These are phyloP conservation scores for Tenthredo livida DNA, from an alignment of 2,888 invertebrate genomes.

Conservation along the genomic window DNA sequence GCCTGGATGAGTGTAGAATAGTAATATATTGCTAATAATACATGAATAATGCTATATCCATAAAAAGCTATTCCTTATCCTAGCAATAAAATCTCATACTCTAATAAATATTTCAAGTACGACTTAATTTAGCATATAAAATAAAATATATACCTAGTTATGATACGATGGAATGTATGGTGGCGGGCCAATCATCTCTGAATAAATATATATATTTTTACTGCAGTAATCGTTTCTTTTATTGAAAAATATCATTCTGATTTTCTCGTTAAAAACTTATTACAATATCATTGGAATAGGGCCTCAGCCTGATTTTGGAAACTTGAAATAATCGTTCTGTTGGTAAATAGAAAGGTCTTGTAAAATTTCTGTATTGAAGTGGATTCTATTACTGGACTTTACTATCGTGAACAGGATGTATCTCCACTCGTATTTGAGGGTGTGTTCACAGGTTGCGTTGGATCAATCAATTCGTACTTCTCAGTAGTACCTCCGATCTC, in stretches of 20 bases:
- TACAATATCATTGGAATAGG: not conserved
- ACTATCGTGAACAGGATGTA: not conserved
- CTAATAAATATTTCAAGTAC: not conserved
- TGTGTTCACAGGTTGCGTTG: slow-evolving; percentile 58
- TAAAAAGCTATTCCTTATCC: not conserved
- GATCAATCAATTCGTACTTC: slow-evolving; percentile 79
- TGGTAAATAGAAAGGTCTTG: not conserved
- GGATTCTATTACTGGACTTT: not conserved
- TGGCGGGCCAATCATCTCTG: slow-evolving; percentile 43
- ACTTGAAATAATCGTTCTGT: not conserved
- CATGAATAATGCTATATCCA: slow-evolving; percentile 8
- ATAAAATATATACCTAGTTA: slow-evolving; percentile 17
- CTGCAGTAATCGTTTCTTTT: slow-evolving; percentile 32
- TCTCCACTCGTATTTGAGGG: not conserved
- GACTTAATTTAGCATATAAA: slow-evolving; percentile 3
- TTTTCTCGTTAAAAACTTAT: not conserved
- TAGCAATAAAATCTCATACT: slow-evolving; percentile 7
- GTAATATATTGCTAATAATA: slow-evolving; percentile 29
- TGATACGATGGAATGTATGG: slow-evolving; percentile 45
- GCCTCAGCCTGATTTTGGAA: slow-evolving; percentile 2
- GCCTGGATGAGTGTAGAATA: slow-evolving; percentile 29
- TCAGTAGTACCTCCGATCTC: slow-evolving; percentile 78
- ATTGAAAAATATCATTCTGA: slow-evolving; percentile 26
- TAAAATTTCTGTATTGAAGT: not conserved
- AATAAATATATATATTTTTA: slow-evolving; percentile 53